Conservation (phyloP, 1,140 invertebrate genomes). For the Achatina immaculata region DNA sequence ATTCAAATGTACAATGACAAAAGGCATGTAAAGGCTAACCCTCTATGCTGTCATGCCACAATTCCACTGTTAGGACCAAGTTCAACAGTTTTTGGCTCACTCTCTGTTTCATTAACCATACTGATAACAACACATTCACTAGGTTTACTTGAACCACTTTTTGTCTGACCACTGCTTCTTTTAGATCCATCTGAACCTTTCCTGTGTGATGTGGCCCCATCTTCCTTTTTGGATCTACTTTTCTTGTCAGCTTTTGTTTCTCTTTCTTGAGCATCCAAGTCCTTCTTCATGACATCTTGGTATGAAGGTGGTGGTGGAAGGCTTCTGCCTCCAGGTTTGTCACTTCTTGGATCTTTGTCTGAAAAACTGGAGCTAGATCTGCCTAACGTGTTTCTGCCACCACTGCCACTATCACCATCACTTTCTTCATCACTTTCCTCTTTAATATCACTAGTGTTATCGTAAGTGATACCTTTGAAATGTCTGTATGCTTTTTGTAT, state of each 20-base stretch:
- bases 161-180: not conserved
- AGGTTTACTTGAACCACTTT: not conserved
- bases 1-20: not conserved
- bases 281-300: not conserved
- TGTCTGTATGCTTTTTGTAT: constrained; percentile 91
- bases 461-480: constrained; percentile 44
- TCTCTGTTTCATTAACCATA: constrained; percentile 42
- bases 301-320: not conserved
- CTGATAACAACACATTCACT: not conserved
- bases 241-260: not conserved
- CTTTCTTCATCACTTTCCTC: not conserved
- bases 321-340: not conserved
- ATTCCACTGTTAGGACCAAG: constrained; percentile 66
- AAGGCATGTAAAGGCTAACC: not conserved
- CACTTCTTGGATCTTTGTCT: not conserved
- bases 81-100: constrained; percentile 55
- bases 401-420: not conserved
- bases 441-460: not conserved
- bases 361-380: not conserved
- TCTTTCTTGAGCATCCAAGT: not conserved
- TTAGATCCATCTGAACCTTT: not conserved
- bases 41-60: constrained; percentile 54
- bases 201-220: not conserved
- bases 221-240: not conserved
- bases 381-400: not conserved